phyloP scores from a whole-genome alignment of 2,113 vertebrate genomes.

The Tupaia tana region DNA sequence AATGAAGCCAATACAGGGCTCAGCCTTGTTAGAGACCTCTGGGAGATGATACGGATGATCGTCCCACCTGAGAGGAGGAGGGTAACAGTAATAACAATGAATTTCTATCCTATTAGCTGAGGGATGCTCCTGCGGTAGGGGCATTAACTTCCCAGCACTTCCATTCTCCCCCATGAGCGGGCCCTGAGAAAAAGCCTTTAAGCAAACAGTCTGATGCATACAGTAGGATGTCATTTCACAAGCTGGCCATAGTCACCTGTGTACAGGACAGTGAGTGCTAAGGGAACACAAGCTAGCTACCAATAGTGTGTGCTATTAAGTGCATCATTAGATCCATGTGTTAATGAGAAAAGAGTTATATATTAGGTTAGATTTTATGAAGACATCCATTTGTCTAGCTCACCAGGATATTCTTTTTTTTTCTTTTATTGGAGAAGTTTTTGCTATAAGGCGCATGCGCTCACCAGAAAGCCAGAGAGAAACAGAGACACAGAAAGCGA shows the following conservation, averaged over 20 bases:
- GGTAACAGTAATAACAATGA: background rate
- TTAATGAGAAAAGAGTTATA: conserved; percentile 18
- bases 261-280: background rate
- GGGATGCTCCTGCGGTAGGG: background rate
- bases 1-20: background rate
- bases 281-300: background rate
- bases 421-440: no score
- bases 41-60: background rate
- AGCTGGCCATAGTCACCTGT: background rate
- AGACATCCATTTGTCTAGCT: background rate
- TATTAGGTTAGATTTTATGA: conserved; percentile 11
- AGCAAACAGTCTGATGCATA: background rate
- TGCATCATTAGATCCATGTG: background rate
- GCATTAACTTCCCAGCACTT: background rate
- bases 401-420: background rate
- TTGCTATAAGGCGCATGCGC: no score
- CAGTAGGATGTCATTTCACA: background rate
- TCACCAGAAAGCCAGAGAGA: no score
- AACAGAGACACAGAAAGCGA: no score
- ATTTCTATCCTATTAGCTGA: background rate
- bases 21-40: background rate
- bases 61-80: background rate
- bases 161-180: background rate
- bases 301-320: background rate
- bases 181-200: background rate